Evolutionary conservation across 2,113 vertebrate species (phyloP).

Genomic region (Apus apus): DNA sequence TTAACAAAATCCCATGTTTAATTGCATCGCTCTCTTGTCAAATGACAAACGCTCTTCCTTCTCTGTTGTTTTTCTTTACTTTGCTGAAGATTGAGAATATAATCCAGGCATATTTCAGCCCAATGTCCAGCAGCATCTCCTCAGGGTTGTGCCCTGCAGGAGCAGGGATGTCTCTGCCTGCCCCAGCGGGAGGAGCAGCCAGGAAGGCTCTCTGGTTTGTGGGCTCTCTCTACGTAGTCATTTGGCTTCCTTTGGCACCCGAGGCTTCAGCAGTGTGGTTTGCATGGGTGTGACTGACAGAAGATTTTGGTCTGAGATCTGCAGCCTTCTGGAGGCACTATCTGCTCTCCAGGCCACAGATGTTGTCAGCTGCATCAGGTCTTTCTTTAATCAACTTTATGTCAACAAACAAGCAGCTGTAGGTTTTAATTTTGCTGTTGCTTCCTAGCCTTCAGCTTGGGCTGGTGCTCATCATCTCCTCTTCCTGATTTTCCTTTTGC

Average conservation of each 20-base stretch:
- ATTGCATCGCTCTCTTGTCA: background rate
- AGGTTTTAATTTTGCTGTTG: background rate
- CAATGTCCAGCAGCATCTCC: background rate
- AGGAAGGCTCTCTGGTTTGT: background rate
- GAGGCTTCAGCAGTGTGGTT: slow-evolving; percentile 1
- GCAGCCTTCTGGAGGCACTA: background rate
- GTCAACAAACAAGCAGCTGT: background rate
- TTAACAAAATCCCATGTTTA: slow-evolving; percentile 8
- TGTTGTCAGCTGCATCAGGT: background rate
- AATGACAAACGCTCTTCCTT: background rate
- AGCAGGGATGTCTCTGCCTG: background rate
- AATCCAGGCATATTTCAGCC: background rate
- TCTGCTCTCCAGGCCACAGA: background rate
- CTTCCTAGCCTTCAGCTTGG: background rate
- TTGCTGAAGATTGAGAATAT: background rate
- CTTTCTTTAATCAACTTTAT: background rate
- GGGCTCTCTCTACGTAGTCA: background rate
- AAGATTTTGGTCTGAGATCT: slow-evolving; percentile 12
- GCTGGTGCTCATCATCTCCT: background rate
- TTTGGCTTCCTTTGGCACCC: slow-evolving; percentile 2
- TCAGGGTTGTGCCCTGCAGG: rapidly evolving
- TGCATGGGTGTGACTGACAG: slow-evolving; percentile 39
- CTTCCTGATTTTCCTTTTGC: background rate
- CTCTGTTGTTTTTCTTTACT: background rate
- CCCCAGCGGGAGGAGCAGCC: background rate